These are phyloP conservation scores for Temnothorax longispinosus DNA, from an alignment of 1,140 invertebrate genomes.

Conservation along the genomic window DNA sequence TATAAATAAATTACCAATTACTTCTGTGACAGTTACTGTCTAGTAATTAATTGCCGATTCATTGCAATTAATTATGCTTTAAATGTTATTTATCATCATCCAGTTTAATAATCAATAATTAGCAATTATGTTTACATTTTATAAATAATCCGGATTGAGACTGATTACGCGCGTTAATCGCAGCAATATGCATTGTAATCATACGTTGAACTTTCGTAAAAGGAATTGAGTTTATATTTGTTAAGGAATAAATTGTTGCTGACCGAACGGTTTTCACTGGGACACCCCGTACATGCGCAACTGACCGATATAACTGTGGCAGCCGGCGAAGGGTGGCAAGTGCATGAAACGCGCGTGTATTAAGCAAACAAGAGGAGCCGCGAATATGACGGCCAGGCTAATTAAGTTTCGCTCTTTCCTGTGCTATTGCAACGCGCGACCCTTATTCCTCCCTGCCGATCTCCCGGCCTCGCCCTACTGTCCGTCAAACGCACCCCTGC, in stretches of 20 bases:
- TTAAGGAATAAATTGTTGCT: not conserved
- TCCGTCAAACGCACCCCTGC: conserved; percentile 45
- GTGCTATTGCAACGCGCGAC: conserved; percentile 57
- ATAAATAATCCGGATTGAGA: not conserved
- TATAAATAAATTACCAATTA: conserved; percentile 25
- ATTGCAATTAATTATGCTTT: conserved; percentile 13
- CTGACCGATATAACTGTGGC: not conserved
- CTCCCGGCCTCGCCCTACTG: conserved; percentile 16
- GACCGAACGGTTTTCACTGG: not conserved
- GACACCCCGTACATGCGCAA: not conserved
- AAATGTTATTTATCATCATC: not conserved
- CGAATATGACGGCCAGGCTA: conserved; percentile 59
- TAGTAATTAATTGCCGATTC: conserved; percentile 18
- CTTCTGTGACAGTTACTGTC: not conserved
- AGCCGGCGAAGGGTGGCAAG: conserved; percentile 36
- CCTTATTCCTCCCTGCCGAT: conserved; percentile 6
- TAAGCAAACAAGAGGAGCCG: conserved; percentile 64
- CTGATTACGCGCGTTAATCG: not conserved
- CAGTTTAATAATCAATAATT: not conserved
- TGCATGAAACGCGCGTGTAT: conserved; percentile 54
- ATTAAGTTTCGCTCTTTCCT: conserved; percentile 72
- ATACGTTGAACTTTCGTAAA: not conserved
- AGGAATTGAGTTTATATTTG: not conserved
- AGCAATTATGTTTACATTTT: not conserved
- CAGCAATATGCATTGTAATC: too few species aligned